Conservation (phyloP, 2,888 invertebrate species). For the Allygus modestus region DNA sequence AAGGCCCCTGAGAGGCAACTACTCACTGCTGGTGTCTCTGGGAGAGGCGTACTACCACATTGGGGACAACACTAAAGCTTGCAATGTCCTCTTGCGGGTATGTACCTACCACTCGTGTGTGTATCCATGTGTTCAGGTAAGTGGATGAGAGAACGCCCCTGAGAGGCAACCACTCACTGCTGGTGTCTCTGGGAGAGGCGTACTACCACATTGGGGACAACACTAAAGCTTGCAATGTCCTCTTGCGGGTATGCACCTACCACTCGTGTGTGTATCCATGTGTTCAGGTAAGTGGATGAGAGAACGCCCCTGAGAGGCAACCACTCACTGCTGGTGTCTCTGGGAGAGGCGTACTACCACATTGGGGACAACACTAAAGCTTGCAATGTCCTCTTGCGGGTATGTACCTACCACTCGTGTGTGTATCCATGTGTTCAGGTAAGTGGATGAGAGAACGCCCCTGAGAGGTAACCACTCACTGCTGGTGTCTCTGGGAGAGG, state of each 20-base stretch:
- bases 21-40: conserved; percentile 81
- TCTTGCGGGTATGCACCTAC: conserved; percentile 77
- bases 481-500: conserved; percentile 83
- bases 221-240: conserved; percentile 78
- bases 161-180: conserved; percentile 82
- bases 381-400: conserved; percentile 76
- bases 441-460: conserved; percentile 80
- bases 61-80: conserved; percentile 83
- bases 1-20: conserved; percentile 84
- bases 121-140: too few relatives aligned
- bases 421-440: conserved; percentile 79
- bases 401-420: conserved; percentile 68
- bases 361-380: conserved; percentile 84
- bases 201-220: conserved; percentile 85
- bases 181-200: conserved; percentile 84
- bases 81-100: conserved; percentile 76
- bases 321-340: conserved; percentile 80
- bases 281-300: too few relatives aligned
- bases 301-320: conserved; percentile 84
- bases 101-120: too few relatives aligned
- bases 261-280: too few relatives aligned
- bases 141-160: too few relatives aligned
- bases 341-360: conserved; percentile 86
- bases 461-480: conserved; percentile 83
- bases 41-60: conserved; percentile 86